Evolutionary conservation across 2,888 invertebrate species (phyloP), one percentile per base, ranked within the genome.

Genomic region (Argyra leucocephala): DNA sequence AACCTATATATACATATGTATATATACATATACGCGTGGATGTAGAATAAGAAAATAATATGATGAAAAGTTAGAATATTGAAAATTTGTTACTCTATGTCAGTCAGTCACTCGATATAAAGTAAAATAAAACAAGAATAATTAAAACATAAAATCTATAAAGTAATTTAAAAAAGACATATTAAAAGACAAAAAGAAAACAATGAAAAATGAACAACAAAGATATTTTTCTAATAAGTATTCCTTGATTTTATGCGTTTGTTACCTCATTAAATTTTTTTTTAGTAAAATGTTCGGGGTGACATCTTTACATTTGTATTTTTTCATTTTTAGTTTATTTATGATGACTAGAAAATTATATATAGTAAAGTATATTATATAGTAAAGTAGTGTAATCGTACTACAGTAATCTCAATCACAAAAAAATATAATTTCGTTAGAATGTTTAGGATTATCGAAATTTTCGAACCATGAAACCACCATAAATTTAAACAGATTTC

Each of bases 141-240:
- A 31, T 31, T 10, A 31, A 31, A 31, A 31, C 12, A 10, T 26
- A 6, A 6, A 48, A 48, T 18, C 12, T 48, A 48, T 18, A 48
- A 48, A 48, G 9, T 18, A 48, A 15, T 48, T 18, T 48, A 64
- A 31, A 64, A 21, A 58, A 63, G 21, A 31, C 26, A 64, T 12
- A 63, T 26, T 31, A 48, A 18, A 24, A 63, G 2, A 31, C 7
- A 58, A 64, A 59, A 31, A 64, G 10, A 58, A 31, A 59, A 59
- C 24, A 59, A 58, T 57, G 24, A 64, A 37, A 48, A 59, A 64
- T 37, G 61, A 36, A 60, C 36, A 36, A 64, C 18, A 48, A 66
- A 65, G 66, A 69, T 66, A 66, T 65, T 63, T 65, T 63, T 65
- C 31, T 18, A 64, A 64, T 61, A 31, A 24, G 12, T 12, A 12